Percentiles rank a stretch among this genome's conserved stretches.
phyloP scores from a whole-genome alignment of 2,797 vertebrate genomes.

The Chelonia mydas region DNA sequence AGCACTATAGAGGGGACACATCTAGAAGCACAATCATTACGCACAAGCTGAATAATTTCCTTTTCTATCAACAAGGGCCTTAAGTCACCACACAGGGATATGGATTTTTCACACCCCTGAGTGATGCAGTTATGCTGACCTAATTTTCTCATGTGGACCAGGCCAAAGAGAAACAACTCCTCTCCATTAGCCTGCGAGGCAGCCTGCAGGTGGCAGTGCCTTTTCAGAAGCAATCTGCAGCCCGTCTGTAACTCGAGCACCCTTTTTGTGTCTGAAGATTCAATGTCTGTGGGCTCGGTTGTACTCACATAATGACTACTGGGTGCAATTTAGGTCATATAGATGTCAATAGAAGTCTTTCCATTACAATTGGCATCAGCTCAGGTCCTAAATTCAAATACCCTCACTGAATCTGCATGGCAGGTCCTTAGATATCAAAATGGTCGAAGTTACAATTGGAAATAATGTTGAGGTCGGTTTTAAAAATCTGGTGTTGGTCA shows the following conservation, averaged over 20 bases:
- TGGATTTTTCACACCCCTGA: neutral
- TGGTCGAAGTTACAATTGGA: neutral
- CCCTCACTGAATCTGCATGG: neutral
- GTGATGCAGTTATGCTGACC: neutral
- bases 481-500: neutral
- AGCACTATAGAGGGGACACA: too few species aligned
- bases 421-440: neutral
- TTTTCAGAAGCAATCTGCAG: neutral
- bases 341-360: neutral
- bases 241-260: neutral
- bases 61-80: neutral
- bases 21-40: too few species aligned
- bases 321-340: neutral
- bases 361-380: neutral
- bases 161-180: neutral
- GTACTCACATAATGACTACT: neutral
- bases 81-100: neutral
- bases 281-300: neutral
- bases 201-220: neutral
- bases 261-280: neutral
- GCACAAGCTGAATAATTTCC: too few species aligned
- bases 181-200: neutral
- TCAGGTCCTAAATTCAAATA: neutral
- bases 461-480: neutral
- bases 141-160: neutral